Evolutionary conservation across 2,113 vertebrate genomes (phyloP).

Genomic region (Micromys minutus): DNA sequence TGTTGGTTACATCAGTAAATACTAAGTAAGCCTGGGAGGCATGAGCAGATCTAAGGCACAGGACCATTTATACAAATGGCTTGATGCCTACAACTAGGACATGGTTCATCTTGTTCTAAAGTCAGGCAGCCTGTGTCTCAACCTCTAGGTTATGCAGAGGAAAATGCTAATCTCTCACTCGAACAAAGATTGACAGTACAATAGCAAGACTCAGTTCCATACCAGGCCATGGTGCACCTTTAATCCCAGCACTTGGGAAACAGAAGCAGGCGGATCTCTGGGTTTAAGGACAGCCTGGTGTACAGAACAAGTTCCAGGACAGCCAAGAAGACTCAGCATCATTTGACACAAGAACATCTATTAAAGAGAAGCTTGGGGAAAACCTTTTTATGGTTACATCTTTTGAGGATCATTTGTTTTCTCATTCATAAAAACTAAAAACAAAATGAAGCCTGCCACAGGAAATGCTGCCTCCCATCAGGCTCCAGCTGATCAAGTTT

Average conservation of each 20-base stretch:
- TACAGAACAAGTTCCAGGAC: not conserved
- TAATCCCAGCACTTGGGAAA: not conserved
- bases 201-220: constrained; percentile 39
- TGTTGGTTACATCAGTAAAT: not conserved
- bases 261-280: not conserved
- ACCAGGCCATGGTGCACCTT: not conserved
- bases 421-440: constrained; percentile 44
- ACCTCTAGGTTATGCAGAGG: not conserved
- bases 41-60: not conserved
- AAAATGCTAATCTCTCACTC: constrained; percentile 19
- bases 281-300: not conserved
- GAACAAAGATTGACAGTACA: constrained; percentile 13
- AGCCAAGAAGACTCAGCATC: constrained; percentile 37
- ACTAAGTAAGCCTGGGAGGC: not conserved
- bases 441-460: constrained; percentile 9
- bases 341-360: constrained; percentile 58
- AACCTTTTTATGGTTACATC: constrained; percentile 8
- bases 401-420: constrained; percentile 60
- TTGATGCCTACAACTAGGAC: not conserved
- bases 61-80: not conserved
- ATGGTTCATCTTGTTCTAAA: not conserved
- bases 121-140: not conserved
- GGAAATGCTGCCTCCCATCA: constrained; percentile 72
- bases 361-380: constrained; percentile 28
- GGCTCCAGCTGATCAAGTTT: constrained; percentile 73